Evolutionary conservation across 2,888 invertebrate species (phyloP), one percentile per base, ranked within the genome.

Genomic region (Tricholauxania praeusta): DNA sequence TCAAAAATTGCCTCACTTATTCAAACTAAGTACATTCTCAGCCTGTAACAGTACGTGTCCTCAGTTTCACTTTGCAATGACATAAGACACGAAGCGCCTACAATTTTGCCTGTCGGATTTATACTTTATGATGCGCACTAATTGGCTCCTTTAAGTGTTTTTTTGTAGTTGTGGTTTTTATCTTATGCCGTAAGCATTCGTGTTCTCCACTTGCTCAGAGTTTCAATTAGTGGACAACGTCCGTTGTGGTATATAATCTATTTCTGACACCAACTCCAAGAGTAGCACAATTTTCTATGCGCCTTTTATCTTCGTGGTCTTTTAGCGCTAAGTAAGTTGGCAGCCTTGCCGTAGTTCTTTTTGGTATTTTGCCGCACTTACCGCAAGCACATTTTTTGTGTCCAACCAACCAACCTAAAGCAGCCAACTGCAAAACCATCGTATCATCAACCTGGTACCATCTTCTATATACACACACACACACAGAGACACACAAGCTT

Each of bases 71-170:
- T 49, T 64, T 64, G 39, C 39, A 10, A 8, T 39, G 39, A 39
- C 39, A 39, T 39, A 39, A 39, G 10, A 39, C 39, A 39, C 8
- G 39, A 39, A 39, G 10, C 7, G 39, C 39, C 22, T 19, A 15
- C 59, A 32, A 62, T 39, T 49, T 47, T 22, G 4, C 22, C 48
- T 59, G 28, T 47, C 51, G 49, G 22, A 47, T 62, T 72, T 19
- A n/a, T 55, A 39, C 74, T 74, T 71, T 78, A 78, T 39, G 52
- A 47, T 63, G 52, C 52, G 53, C 63, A 63, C 81, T 82, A 82
- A 83, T 82, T 83, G 83, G 82, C 79, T 69, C 81, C 78, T 82
- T 83, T 83, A 82, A 82, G 82, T 80, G 75, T 81, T 82, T 79
- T 81, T 80, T 78, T 79, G 82, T 10, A 51, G 57, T 64, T 57